Conservation (phyloP, 2,888 invertebrate species). For the Noctuana brunneofusca region DNA sequence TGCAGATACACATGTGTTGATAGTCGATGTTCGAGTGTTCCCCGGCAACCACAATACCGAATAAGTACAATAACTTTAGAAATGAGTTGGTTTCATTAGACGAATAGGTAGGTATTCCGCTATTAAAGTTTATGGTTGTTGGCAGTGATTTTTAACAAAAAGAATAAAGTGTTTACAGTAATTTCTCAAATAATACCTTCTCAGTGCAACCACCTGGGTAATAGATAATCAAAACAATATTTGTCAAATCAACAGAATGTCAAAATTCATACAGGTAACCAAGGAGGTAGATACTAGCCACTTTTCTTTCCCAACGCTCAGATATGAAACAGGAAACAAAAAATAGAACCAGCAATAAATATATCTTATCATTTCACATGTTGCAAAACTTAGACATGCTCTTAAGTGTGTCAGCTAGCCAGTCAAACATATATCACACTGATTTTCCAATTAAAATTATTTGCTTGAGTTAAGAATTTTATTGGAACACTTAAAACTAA, state of each 20-base stretch:
- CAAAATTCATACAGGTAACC: neutral
- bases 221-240: too few species aligned
- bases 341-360: conserved; percentile 27
- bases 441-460: conserved; percentile 32
- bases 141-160: too few species aligned
- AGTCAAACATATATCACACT: conserved; percentile 20
- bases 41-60: too few species aligned
- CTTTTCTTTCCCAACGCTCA: neutral
- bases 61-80: too few species aligned
- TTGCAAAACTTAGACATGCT: conserved; percentile 28
- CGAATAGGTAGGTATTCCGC: too few species aligned
- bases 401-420: conserved; percentile 21
- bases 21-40: too few species aligned
- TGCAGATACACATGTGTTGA: too few species aligned
- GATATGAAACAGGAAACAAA: conserved; percentile 22
- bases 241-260: neutral
- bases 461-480: conserved; percentile 11
- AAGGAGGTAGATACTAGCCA: neutral
- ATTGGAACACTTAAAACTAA: conserved; percentile 22
- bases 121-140: too few species aligned
- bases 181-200: too few species aligned
- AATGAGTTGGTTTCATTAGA: too few species aligned
- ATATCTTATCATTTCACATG: conserved; percentile 23
- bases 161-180: too few species aligned
- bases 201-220: too few species aligned